Base-by-base conservation (phyloP, 2,797 vertebrate species). In the Gallirallus australis region DNA sequence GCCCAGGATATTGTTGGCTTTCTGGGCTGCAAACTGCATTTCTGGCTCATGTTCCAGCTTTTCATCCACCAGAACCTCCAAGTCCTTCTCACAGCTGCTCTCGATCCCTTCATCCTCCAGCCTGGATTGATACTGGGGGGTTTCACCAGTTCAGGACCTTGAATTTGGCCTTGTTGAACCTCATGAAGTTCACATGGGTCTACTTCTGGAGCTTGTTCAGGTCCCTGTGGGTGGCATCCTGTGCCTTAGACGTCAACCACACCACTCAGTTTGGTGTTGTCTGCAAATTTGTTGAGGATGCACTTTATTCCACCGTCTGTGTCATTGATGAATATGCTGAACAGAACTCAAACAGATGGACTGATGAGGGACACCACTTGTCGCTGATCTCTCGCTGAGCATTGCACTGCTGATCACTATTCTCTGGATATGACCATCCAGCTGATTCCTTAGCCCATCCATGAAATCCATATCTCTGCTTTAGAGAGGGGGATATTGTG, bases 41-140 rank as follows among this genome's bases (percentile, higher is more conserved):
- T 47, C 18, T 0, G 1, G 24, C 9, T 50, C 31, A 12, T 15
- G 31, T 76, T 45, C 11, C 25, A 72, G 20, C 69, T 65, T 83
- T 60, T 77, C 50, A 23, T 45, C 16, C 50, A n/a, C 50, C 15
- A 33, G 8, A 27, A 60, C 20, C 13, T 9, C 13, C 52, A 52
- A 3, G 20, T 19, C 52, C n/a, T 73, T 12, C 0, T 0, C 53
- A 52, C 52, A 27, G 28, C 61, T 79, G 56, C 25, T 59, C 37
- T 79, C 12, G 39, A 4, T 17, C 31, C 45, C 11, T 4, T 73
- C 31, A 25, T 66, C 6, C 20, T 4, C 21, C 52, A 75, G 39
- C 4, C 42, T n/a, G 25, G 3, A 25, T 17, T 76, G 35, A 3
- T 31, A 17, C 7, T 0, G 0, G 27, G 12, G 3, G 7, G 0